phyloP scores from a whole-genome alignment of 2,113 vertebrate genomes.

The Rissa tridactyla region DNA sequence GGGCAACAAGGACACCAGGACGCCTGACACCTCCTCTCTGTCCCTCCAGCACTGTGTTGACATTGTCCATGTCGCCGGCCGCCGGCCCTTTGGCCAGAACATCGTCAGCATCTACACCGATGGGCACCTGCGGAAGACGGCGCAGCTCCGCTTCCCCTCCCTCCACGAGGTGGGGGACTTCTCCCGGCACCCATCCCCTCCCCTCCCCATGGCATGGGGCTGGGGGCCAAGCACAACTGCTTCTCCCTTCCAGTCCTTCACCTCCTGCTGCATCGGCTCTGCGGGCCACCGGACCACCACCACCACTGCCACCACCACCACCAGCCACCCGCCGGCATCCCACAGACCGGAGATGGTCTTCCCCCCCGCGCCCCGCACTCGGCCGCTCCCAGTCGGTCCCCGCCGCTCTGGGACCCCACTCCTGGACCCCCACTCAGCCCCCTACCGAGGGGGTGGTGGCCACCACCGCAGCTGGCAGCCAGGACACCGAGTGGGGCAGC shows the following conservation, averaged over 20 bases:
- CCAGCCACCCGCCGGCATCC: conserved; percentile 25
- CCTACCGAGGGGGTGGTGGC: conserved; percentile 78
- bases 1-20: rapidly evolving
- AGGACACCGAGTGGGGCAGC: conserved; percentile 95
- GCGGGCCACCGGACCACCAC: conserved; percentile 94
- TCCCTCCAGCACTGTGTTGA: conserved; percentile 85
- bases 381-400: conserved; percentile 92
- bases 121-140: conserved; percentile 78
- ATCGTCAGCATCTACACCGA: conserved; percentile 88
- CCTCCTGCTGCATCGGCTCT: conserved; percentile 95
- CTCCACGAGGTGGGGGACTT: conserved; percentile 84
- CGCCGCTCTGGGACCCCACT: conserved; percentile 61
- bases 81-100: conserved; percentile 93
- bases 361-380: conserved; percentile 72
- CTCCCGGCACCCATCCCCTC: rapidly evolving
- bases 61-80: conserved; percentile 85
- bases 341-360: conserved; percentile 73
- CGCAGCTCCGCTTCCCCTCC: conserved; percentile 90
- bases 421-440: conserved; percentile 69
- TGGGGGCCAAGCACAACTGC: not conserved
- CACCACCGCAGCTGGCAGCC: conserved; percentile 87
- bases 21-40: rapidly evolving
- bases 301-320: conserved; percentile 26
- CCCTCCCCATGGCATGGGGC: rapidly evolving
- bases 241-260: conserved; percentile 85